Conservation (phyloP, 2,113 vertebrate species). For the Zosterops pallidus region DNA sequence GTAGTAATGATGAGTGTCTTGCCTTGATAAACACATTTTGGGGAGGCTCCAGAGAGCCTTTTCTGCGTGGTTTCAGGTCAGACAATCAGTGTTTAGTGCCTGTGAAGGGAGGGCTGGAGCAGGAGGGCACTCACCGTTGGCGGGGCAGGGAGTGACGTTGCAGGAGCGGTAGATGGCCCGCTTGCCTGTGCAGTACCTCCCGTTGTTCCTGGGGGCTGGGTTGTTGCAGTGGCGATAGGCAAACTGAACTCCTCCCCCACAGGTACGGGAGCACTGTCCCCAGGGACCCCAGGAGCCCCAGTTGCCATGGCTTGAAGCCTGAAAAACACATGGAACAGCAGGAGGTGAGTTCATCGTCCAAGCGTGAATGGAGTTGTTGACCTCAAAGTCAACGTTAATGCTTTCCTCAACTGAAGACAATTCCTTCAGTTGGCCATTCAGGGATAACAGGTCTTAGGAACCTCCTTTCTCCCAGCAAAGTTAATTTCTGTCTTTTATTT, state of each 20-base stretch:
- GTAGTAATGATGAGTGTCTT: background rate
- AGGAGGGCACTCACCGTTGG: slow-evolving; percentile 73
- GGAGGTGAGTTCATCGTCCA: background rate
- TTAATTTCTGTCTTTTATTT: background rate
- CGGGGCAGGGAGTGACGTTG: slow-evolving; percentile 80
- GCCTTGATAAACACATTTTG: background rate
- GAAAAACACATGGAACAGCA: slow-evolving; percentile 20
- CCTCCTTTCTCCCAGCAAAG: background rate
- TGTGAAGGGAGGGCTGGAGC: background rate
- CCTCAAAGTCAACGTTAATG: background rate
- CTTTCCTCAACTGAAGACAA: background rate
- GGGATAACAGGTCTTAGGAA: background rate
- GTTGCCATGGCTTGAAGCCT: slow-evolving; percentile 95
- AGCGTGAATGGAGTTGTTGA: background rate
- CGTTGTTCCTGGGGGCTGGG: slow-evolving; percentile 91
- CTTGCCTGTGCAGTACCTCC: slow-evolving; percentile 94
- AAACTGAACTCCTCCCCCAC: slow-evolving; percentile 93
- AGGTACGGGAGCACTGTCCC: slow-evolving; percentile 91
- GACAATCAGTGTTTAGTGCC: background rate
- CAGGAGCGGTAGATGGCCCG: slow-evolving; percentile 93
- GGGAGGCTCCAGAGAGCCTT: background rate
- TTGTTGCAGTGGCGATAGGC: slow-evolving; percentile 95
- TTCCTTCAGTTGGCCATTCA: background rate
- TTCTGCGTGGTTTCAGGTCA: background rate
- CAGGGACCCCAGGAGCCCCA: slow-evolving; percentile 98